Evolutionary conservation across 1,140 invertebrate genomes (phyloP).

Genomic region (Asobara japonica): DNA sequence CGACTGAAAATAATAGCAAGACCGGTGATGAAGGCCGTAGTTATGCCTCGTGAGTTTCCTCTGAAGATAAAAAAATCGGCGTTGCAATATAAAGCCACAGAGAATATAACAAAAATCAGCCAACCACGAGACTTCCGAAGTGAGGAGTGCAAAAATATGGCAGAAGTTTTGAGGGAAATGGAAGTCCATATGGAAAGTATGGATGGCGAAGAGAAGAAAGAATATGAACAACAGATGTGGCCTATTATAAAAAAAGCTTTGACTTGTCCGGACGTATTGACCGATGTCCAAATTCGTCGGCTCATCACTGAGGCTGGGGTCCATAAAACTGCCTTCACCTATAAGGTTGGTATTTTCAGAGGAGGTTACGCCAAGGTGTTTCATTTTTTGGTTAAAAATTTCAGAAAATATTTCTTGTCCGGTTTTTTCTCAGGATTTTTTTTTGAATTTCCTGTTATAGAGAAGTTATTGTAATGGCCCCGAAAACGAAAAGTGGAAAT

Average conservation of each 20-base stretch:
- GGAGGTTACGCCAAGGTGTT: background rate
- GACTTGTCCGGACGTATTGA: conserved; percentile 33
- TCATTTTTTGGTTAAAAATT: background rate
- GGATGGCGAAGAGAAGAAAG: background rate
- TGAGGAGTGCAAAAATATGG: conserved; percentile 23
- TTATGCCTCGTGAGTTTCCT: conserved; percentile 26
- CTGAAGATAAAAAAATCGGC: conserved; percentile 32
- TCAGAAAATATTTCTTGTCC: background rate
- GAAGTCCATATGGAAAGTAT: background rate
- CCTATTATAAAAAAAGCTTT: conserved; percentile 33
- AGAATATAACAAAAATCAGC: conserved; percentile 36
- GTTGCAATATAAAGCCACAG: conserved; percentile 35
- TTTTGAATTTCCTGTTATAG: too few species aligned
- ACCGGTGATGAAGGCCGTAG: conserved; percentile 1
- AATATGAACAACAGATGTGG: background rate
- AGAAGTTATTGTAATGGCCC: too few species aligned
- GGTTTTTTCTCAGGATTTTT: background rate
- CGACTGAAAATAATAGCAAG: conserved; percentile 35
- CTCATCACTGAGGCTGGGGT: conserved; percentile 39
- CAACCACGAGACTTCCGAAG: conserved; percentile 7
- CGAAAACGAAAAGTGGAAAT: too few species aligned
- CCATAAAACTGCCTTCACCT: conserved; percentile 31
- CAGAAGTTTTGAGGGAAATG: conserved; percentile 14
- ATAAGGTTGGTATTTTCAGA: conserved; percentile 28
- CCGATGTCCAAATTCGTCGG: conserved; percentile 29